Conservation (phyloP, 2,113 vertebrate genomes). For the Thinocorus orbignyianus region DNA sequence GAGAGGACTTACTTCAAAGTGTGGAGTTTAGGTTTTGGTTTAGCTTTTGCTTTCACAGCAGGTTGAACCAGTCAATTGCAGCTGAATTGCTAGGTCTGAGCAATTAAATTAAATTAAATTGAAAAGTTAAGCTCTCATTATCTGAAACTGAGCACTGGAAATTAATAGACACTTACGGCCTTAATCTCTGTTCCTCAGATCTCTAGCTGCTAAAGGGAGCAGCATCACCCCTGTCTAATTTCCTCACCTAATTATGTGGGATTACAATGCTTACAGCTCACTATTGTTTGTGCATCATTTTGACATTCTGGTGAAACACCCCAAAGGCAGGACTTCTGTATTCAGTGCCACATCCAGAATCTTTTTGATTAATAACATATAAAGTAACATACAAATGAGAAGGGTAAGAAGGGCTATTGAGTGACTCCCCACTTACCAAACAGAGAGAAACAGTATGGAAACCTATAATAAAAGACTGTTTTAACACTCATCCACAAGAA, state of each 20-base stretch:
- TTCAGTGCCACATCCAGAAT: accelerated
- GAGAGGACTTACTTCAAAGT: neutral
- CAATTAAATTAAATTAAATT: constrained; percentile 28
- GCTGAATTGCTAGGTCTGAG: neutral
- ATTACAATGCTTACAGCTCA: neutral
- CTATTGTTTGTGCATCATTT: neutral
- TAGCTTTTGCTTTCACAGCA: neutral
- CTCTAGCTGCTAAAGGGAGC: neutral
- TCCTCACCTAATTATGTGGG: neutral
- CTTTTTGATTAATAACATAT: neutral
- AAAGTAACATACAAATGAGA: neutral
- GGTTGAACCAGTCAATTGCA: neutral
- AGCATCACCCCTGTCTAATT: neutral
- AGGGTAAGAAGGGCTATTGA: neutral
- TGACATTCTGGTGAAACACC: neutral
- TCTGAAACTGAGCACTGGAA: constrained; percentile 8
- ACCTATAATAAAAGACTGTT: neutral
- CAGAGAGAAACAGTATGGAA: neutral
- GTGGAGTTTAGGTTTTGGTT: neutral
- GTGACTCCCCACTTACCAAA: neutral
- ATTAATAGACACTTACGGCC: neutral
- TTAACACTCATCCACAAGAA: neutral
- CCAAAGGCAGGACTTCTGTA: neutral
- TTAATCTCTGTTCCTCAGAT: constrained; percentile 31
- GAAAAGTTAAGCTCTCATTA: constrained; percentile 29